These are phyloP conservation scores for Ptiloglossa arizonensis DNA, from an alignment of 1,140 invertebrate species.

Conservation along the genomic window DNA sequence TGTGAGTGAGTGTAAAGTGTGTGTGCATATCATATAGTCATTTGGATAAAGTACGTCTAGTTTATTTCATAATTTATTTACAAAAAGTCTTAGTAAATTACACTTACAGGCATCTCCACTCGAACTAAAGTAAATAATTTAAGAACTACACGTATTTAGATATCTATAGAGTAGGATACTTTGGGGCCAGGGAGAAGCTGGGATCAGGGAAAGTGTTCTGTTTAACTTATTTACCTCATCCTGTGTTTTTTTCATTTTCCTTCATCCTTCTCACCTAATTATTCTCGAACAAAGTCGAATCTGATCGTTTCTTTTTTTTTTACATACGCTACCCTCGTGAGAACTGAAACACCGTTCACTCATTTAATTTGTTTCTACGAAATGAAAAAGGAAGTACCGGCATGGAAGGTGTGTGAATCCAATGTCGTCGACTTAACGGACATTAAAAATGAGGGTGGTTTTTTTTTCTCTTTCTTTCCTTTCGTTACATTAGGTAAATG, in stretches of 20 bases:
- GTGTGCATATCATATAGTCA: slow-evolving; percentile 55
- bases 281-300: slow-evolving; percentile 39
- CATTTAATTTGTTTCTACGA: slow-evolving; percentile 55
- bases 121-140: slow-evolving; percentile 82
- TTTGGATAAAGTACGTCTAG: slow-evolving; percentile 82
- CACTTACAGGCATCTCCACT: slow-evolving; percentile 82
- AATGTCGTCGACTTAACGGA: slow-evolving; percentile 5
- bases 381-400: slow-evolving; percentile 62
- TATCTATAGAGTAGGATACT: slow-evolving; percentile 81
- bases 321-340: slow-evolving; percentile 20
- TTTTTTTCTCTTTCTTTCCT: slow-evolving; percentile 5
- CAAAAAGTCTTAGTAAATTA: slow-evolving; percentile 82
- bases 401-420: slow-evolving; percentile 63
- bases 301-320: slow-evolving; percentile 46
- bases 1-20: slow-evolving; percentile 5
- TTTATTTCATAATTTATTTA: slow-evolving; percentile 82
- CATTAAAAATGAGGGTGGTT: slow-evolving; percentile 27
- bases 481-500: slow-evolving; percentile 66
- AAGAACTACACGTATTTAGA: slow-evolving; percentile 82
- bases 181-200: slow-evolving; percentile 79
- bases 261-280: slow-evolving; percentile 28
- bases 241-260: slow-evolving; percentile 9
- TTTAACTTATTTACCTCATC: slow-evolving; percentile 62
- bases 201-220: slow-evolving; percentile 76
- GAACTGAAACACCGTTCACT: slow-evolving; percentile 36